Conservation (phyloP, 2,113 vertebrate species). For the Alligator sinensis region DNA sequence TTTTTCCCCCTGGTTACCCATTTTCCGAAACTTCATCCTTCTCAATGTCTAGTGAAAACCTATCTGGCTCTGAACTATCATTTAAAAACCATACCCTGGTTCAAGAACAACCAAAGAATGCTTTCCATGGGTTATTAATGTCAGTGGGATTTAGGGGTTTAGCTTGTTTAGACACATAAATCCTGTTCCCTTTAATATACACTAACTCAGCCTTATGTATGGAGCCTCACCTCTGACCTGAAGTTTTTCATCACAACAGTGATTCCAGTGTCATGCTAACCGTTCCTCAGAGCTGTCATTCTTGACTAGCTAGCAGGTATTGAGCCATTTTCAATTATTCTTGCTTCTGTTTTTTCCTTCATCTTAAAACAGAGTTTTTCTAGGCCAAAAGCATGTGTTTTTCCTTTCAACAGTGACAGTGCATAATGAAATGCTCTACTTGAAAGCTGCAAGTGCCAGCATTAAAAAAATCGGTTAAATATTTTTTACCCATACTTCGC, state of each 20-base stretch:
- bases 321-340: conserved; percentile 24
- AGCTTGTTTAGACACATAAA: background rate
- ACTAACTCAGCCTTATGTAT: conserved; percentile 13
- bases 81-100: background rate
- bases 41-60: background rate
- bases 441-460: conserved; percentile 43
- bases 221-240: background rate
- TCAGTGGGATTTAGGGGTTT: background rate
- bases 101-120: background rate
- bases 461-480: background rate
- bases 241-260: conserved; percentile 13
- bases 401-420: background rate
- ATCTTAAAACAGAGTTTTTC: background rate
- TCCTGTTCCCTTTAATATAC: background rate
- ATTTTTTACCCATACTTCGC: conserved; percentile 5
- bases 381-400: background rate
- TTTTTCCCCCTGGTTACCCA: background rate
- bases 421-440: background rate
- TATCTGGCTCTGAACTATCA: background rate
- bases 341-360: background rate
- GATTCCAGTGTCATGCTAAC: conserved; percentile 9
- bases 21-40: background rate
- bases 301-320: conserved; percentile 35
- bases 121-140: background rate
- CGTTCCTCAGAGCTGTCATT: conserved; percentile 3